phyloP scores from a whole-genome alignment of 2,888 invertebrate genomes.

The Saturnia japonica region DNA sequence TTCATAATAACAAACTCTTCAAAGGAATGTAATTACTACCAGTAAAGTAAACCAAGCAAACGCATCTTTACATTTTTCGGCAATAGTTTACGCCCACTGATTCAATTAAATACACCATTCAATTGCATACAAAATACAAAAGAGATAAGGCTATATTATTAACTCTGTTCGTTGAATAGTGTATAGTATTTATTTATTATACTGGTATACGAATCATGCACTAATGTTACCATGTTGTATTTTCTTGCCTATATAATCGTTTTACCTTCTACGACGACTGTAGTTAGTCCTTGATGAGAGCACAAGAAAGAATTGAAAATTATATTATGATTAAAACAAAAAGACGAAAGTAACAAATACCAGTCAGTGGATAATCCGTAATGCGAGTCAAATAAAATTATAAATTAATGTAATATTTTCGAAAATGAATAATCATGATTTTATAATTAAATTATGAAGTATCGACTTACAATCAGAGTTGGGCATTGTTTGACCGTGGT shows the following conservation, averaged over 20 bases:
- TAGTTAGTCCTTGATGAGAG: constrained; percentile 56
- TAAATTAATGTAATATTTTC: constrained; percentile 4
- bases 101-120: no score
- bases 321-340: constrained; percentile 36
- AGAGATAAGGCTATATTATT: no score
- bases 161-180: no score
- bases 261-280: constrained; percentile 56
- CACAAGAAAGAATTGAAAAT: constrained; percentile 41
- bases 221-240: background rate
- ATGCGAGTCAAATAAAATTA: background rate
- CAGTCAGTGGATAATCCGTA: background rate
- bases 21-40: no score
- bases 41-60: no score
- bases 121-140: no score
- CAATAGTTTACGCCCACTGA: no score
- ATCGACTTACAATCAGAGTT: constrained; percentile 89
- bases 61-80: no score
- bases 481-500: constrained; percentile 85
- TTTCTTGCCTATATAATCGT: constrained; percentile 22
- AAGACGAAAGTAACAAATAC: constrained; percentile 34
- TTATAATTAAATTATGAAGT: background rate
- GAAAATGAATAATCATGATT: background rate
- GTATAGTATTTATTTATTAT: no score
- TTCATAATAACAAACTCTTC: no score
- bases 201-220: constrained; percentile 8